These are phyloP conservation scores for Xestia rhomboidea DNA, from an alignment of 2,888 invertebrate genomes.

Conservation along the genomic window DNA sequence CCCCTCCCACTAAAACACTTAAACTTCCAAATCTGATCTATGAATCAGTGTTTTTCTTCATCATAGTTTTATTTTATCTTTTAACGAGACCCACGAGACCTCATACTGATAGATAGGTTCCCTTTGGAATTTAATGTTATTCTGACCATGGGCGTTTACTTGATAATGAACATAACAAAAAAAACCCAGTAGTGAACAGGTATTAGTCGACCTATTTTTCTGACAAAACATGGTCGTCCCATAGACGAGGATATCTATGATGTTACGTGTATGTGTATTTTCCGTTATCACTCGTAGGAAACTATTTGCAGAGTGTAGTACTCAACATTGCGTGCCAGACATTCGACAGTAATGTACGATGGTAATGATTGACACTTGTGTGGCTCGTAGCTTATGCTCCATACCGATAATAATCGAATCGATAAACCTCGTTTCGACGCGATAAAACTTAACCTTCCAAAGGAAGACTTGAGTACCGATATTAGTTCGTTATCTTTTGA, in stretches of 20 bases:
- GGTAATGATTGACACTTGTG: slow-evolving; percentile 13
- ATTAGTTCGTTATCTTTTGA: neutral
- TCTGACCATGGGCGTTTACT: neutral
- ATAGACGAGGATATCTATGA: neutral
- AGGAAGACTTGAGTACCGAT: neutral
- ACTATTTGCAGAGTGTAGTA: neutral
- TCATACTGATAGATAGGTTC: neutral
- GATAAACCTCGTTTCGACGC: slow-evolving; percentile 27
- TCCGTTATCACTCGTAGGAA: neutral
- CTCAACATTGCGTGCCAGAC: neutral
- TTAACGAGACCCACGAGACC: neutral
- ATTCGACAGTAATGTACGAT: neutral
- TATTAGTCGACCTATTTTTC: too few species aligned
- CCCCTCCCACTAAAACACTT: too few species aligned
- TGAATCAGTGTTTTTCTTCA: neutral
- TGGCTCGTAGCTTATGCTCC: slow-evolving; percentile 1
- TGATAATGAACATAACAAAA: too few species aligned
- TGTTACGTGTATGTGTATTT: neutral
- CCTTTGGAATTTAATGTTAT: neutral
- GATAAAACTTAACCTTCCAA: neutral
- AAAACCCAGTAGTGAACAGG: too few species aligned
- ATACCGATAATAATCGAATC: slow-evolving; percentile 27
- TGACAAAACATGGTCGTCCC: neutral
- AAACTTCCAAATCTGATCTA: neutral
- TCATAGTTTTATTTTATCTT: neutral